A percentile compares a stretch with the other conserved stretches of the same genome.
Conservation (phyloP, 2,113 vertebrate species). For the Pandion haliaetus region DNA sequence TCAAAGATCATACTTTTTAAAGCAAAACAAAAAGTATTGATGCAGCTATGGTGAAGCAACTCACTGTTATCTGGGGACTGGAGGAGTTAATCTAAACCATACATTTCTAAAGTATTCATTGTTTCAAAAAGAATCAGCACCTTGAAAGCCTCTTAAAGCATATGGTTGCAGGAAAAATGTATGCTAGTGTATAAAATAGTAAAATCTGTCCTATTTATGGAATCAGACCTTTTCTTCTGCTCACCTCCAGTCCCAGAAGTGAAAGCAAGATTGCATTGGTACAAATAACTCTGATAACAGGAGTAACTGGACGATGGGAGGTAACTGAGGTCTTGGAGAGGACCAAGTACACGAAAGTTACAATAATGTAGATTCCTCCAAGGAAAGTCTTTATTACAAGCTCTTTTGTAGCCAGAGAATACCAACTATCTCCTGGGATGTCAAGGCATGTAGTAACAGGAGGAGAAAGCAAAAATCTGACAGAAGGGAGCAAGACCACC, state of each 20-base stretch:
- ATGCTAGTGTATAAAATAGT: background rate
- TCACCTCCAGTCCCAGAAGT: background rate
- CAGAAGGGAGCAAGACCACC: background rate
- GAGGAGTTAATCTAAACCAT: background rate
- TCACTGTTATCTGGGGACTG: background rate
- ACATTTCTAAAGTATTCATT: background rate
- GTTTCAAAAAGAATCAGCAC: background rate
- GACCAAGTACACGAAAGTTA: background rate
- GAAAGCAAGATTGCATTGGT: background rate
- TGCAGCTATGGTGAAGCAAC: background rate
- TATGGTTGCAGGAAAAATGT: background rate
- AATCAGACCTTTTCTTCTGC: background rate
- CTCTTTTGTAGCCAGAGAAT: background rate
- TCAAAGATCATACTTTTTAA: background rate
- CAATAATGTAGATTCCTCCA: background rate
- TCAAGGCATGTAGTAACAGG: background rate
- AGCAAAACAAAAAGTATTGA: background rate
- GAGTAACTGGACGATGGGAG: background rate
- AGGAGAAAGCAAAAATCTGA: background rate
- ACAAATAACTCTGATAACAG: background rate
- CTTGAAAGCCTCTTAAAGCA: background rate
- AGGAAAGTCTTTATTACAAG: background rate
- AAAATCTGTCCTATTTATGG: background rate
- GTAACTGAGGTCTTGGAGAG: background rate
- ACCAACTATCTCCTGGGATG: background rate